Conservation (phyloP, 1,140 invertebrate species). For the Heliothis subflexa region DNA sequence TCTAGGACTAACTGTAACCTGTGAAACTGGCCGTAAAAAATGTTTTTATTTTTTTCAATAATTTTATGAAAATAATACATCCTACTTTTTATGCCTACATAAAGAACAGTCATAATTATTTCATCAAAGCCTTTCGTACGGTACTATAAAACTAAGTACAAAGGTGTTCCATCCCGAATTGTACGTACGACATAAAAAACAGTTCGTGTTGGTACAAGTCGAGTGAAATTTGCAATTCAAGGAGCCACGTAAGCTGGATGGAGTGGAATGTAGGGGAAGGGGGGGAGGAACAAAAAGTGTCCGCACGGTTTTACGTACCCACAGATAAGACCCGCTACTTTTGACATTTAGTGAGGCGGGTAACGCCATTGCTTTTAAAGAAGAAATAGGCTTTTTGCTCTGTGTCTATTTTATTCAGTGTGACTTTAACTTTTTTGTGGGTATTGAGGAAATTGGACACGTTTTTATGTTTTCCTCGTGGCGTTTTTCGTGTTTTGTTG, state of each 20-base stretch:
- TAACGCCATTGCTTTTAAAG: slow-evolving; percentile 41
- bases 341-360: slow-evolving; percentile 46
- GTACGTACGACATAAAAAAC: slow-evolving; percentile 54
- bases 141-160: background rate
- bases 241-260: slow-evolving; percentile 58
- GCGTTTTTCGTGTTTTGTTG: no score
- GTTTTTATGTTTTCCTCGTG: background rate
- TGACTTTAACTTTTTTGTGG: background rate
- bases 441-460: background rate
- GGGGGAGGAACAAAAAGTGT: slow-evolving; percentile 55
- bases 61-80: no score
- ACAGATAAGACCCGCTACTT: slow-evolving; percentile 41
- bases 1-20: no score
- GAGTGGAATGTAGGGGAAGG: slow-evolving; percentile 26
- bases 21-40: no score
- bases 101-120: background rate
- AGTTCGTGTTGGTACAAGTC: slow-evolving; percentile 44
- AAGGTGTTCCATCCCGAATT: slow-evolving; percentile 11
- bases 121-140: background rate
- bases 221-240: slow-evolving; percentile 74
- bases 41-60: no score
- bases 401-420: slow-evolving; percentile 16
- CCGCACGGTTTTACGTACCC: slow-evolving; percentile 21
- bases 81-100: no score
- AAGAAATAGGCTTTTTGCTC: slow-evolving; percentile 23